Evolutionary conservation across 2,888 invertebrate species (phyloP).

Genomic region (Eugnorisma glareosa): DNA sequence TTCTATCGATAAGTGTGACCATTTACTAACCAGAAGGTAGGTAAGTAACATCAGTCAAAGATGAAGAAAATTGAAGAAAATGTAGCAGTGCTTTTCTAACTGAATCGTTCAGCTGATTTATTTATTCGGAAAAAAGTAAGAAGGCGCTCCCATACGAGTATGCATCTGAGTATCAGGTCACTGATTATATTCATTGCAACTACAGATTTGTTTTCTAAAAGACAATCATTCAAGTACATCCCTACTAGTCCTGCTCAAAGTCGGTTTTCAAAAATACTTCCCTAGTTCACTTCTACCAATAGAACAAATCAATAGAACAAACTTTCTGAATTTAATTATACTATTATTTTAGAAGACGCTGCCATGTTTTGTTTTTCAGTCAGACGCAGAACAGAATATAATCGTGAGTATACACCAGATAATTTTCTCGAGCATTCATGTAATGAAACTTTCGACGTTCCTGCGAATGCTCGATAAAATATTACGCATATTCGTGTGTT

Average conservation of each 20-base stretch:
- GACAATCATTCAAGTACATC: not conserved
- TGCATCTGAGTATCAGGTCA: not conserved
- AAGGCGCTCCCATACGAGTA: not conserved
- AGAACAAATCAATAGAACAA: not conserved
- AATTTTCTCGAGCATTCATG: not conserved
- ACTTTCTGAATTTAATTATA: not conserved
- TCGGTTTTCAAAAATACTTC: not conserved
- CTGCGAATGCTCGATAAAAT: not conserved
- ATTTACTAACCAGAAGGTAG: conserved; percentile 32
- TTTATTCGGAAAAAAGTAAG: not conserved
- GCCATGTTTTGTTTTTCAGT: not conserved
- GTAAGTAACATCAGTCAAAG: not conserved
- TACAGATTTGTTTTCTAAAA: not conserved
- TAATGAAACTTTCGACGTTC: not conserved
- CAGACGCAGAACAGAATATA: not conserved
- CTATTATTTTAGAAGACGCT: not conserved
- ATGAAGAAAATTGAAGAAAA: not conserved
- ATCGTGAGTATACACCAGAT: not conserved
- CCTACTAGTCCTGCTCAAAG: not conserved
- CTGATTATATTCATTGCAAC: not conserved
- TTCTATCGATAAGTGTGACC: conserved; percentile 49
- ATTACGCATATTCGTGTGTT: not conserved
- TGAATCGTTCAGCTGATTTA: not conserved
- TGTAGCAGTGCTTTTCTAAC: not conserved
- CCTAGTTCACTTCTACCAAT: not conserved